Percentiles rank a stretch among this genome's conserved stretches.
phyloP scores from a whole-genome alignment of 2,113 vertebrate species.

The Aspidoscelis tigris region DNA sequence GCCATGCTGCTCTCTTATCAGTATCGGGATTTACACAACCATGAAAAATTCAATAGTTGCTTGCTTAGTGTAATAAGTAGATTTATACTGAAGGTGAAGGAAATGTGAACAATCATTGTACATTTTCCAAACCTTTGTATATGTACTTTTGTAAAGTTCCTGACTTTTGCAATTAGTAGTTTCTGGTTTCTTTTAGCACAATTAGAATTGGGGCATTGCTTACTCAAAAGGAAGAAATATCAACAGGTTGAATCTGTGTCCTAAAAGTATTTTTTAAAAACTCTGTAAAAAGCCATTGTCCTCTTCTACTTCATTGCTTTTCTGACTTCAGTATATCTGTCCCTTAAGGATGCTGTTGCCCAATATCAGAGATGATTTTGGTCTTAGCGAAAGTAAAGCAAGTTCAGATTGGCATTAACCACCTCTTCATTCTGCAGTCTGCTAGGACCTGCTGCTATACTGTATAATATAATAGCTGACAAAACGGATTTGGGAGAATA shows the following conservation, averaged over 20 bases:
- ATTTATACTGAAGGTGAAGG: neutral
- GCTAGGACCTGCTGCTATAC: neutral
- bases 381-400: neutral
- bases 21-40: too few relatives aligned
- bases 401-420: slow-evolving; percentile 8
- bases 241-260: neutral
- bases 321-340: neutral
- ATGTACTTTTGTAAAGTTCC: neutral
- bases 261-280: neutral
- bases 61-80: neutral
- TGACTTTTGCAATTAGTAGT: neutral
- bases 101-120: neutral
- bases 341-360: slow-evolving; percentile 14
- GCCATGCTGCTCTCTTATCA: neutral
- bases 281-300: neutral
- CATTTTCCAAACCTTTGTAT: neutral
- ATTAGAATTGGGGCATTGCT: too few relatives aligned
- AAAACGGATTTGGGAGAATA: neutral
- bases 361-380: slow-evolving; percentile 7
- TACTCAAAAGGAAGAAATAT: neutral
- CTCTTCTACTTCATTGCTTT: neutral
- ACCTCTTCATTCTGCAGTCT: neutral
- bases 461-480: slow-evolving; percentile 12
- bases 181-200: too few relatives aligned
- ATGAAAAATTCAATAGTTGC: too few relatives aligned